A percentile compares a stretch with the other conserved stretches of the same genome.
Evolutionary conservation across 2,888 invertebrate species (phyloP).

Genomic region (Meghimatium bilineatum): DNA sequence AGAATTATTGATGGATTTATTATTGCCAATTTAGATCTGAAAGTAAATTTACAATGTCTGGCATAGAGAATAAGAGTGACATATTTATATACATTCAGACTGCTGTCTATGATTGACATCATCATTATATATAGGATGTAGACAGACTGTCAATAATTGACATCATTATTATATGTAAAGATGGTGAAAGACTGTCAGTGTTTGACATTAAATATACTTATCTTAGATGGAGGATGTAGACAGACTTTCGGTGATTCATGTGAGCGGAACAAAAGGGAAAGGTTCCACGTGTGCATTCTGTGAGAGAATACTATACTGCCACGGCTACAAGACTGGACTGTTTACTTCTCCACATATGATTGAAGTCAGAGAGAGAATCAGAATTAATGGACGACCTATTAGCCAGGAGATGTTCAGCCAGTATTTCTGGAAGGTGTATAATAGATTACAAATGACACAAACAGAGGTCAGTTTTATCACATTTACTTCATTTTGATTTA

Average conservation of each 20-base stretch:
- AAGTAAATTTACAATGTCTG: too few relatives aligned
- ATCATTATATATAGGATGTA: too few relatives aligned
- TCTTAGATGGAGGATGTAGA: constrained; percentile 82
- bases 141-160: too few relatives aligned
- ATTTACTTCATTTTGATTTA: too few relatives aligned
- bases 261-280: constrained; percentile 98
- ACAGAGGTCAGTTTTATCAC: not conserved
- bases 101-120: too few relatives aligned
- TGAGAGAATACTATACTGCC: constrained; percentile 89
- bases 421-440: constrained; percentile 90
- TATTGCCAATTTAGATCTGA: too few relatives aligned
- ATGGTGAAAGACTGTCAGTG: too few relatives aligned
- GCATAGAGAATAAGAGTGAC: too few relatives aligned
- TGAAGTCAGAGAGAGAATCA: constrained; percentile 92
- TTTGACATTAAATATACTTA: not conserved
- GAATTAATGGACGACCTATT: constrained; percentile 89
- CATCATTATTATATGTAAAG: too few relatives aligned
- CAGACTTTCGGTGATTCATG: constrained; percentile 90
- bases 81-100: too few relatives aligned
- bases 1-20: too few relatives aligned
- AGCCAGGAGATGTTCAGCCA: constrained; percentile 84
- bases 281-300: constrained; percentile 93
- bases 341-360: constrained; percentile 93
- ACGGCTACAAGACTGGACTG: constrained; percentile 56
- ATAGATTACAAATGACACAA: constrained; percentile 74